These are phyloP conservation scores for Epinephelus awoara DNA, from an alignment of 2,797 vertebrate species.

Conservation along the genomic window DNA sequence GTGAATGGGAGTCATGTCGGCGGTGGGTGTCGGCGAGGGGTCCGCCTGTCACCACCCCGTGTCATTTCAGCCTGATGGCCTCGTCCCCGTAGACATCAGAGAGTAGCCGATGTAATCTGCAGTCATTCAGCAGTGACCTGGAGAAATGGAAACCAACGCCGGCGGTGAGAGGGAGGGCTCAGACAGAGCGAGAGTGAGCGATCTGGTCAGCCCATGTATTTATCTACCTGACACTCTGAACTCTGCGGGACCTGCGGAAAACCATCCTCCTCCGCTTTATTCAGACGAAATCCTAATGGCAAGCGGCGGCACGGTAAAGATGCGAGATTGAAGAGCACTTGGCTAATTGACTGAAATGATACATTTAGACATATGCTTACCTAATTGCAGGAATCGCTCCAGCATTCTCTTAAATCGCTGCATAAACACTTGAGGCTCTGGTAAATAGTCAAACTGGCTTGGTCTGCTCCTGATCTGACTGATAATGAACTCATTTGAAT, in stretches of 20 bases:
- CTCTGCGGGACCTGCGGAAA: slow-evolving; percentile 42
- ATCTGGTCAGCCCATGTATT: slow-evolving; percentile 67
- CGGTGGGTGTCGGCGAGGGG: slow-evolving; percentile 65
- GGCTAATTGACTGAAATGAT: slow-evolving; percentile 68
- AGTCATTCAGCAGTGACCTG: slow-evolving; percentile 77
- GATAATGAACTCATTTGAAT: slow-evolving; percentile 80
- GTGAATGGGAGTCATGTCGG: slow-evolving; percentile 75
- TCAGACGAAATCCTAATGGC: slow-evolving; percentile 23
- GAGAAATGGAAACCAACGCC: slow-evolving; percentile 72
- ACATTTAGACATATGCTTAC: slow-evolving; percentile 50
- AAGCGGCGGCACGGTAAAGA: slow-evolving; percentile 11
- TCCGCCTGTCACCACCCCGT: slow-evolving; percentile 71
- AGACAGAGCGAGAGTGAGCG: slow-evolving; percentile 50
- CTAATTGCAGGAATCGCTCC: slow-evolving; percentile 51
- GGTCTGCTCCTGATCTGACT: slow-evolving; percentile 66
- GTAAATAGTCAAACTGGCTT: slow-evolving; percentile 59
- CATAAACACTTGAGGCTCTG: slow-evolving; percentile 60
- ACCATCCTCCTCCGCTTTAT: slow-evolving; percentile 12
- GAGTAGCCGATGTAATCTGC: slow-evolving; percentile 75
- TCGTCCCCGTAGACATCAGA: slow-evolving; percentile 71
- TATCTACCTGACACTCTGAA: slow-evolving; percentile 74
- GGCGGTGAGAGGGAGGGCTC: slow-evolving; percentile 15
- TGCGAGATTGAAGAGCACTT: slow-evolving; percentile 38
- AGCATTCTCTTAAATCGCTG: slow-evolving; percentile 57
- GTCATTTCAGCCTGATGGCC: slow-evolving; percentile 78